Percentiles rank a stretch among this genome's conserved stretches.
Conservation (phyloP, 2,113 vertebrate genomes). For the Triplophysa tibetana region DNA sequence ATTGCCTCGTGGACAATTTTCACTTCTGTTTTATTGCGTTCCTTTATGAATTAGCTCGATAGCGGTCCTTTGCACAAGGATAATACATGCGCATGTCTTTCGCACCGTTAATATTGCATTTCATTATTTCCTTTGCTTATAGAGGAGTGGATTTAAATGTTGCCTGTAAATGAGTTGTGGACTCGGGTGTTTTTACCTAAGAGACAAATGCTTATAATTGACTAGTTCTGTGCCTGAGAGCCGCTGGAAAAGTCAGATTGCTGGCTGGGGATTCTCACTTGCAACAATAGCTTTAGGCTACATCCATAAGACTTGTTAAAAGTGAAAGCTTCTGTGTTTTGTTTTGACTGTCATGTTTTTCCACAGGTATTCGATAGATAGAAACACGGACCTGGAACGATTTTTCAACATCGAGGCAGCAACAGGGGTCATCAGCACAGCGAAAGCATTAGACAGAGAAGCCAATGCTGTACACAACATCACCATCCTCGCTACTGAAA, state of each 20-base stretch:
- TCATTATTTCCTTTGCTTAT: conserved; percentile 12
- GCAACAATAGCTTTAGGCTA: conserved; percentile 20
- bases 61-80: not conserved
- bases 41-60: conserved; percentile 48
- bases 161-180: conserved; percentile 48
- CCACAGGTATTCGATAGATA: conserved; percentile 85
- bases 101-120: conserved; percentile 11
- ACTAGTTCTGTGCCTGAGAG: conserved; percentile 39
- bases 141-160: conserved; percentile 40
- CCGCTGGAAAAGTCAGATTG: conserved; percentile 29
- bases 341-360: not conserved
- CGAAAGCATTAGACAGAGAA: conserved; percentile 84
- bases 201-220: conserved; percentile 43
- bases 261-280: not conserved
- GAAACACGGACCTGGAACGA: conserved; percentile 87
- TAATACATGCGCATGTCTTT: not conserved
- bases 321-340: not conserved
- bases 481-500: conserved; percentile 86
- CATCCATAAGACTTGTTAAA: conserved; percentile 19
- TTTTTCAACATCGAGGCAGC: conserved; percentile 88
- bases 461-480: conserved; percentile 87
- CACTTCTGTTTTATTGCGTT: conserved; percentile 36
- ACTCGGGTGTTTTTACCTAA: conserved; percentile 26
- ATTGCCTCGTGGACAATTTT: conserved; percentile 38
- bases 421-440: conserved; percentile 84